Evolutionary conservation across 1,140 invertebrate genomes (phyloP).

Genomic region (Drosophila carrolli): DNA sequence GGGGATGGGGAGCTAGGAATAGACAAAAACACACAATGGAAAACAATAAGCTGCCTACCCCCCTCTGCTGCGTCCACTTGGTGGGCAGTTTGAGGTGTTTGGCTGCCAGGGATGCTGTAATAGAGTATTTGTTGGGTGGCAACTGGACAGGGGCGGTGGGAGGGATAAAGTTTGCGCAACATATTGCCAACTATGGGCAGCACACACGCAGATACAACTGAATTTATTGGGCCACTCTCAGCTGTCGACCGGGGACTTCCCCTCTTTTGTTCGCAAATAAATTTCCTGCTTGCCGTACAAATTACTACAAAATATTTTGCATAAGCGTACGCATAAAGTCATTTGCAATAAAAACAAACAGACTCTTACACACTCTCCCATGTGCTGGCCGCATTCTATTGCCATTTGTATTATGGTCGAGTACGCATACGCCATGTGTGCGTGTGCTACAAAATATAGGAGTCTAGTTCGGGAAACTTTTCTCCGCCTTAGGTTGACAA

Average conservation of each 20-base stretch:
- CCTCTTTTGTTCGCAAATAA: conserved; percentile 50
- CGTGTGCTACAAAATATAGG: conserved; percentile 7
- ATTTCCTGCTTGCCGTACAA: conserved; percentile 66
- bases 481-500: conserved; percentile 43
- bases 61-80: conserved; percentile 15
- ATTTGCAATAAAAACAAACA: conserved; percentile 77
- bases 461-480: conserved; percentile 63
- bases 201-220: conserved; percentile 3
- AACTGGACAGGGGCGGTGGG: not conserved
- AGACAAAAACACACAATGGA: conserved; percentile 69
- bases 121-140: conserved; percentile 26
- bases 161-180: conserved; percentile 75
- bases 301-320: conserved; percentile 82
- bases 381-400: conserved; percentile 9
- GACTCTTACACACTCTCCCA: conserved; percentile 22
- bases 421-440: conserved; percentile 66
- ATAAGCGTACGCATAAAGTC: conserved; percentile 66
- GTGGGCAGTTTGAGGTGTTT: conserved; percentile 45
- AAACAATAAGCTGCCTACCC: conserved; percentile 66
- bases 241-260: conserved; percentile 20
- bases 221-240: conserved; percentile 68
- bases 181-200: conserved; percentile 71
- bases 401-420: conserved; percentile 54
- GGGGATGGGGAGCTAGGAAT: conserved; percentile 45
- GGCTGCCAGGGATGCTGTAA: conserved; percentile 29